phyloP scores from a whole-genome alignment of 2,888 invertebrate genomes.

The Phytoseiulus persimilis region DNA sequence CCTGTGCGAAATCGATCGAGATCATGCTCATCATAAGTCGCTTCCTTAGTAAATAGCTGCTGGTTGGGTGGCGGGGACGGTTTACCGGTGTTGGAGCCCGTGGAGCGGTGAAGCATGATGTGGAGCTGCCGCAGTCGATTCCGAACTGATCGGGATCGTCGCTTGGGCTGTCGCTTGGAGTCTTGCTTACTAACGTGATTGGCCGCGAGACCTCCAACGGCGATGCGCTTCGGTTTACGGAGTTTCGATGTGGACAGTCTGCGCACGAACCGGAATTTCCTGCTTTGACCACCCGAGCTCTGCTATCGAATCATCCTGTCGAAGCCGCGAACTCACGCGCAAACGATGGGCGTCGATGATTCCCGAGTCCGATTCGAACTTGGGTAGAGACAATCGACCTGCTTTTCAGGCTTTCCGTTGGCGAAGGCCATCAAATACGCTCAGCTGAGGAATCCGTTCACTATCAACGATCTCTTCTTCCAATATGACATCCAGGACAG shows the following conservation, averaged over 20 bases:
- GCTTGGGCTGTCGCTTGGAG: neutral
- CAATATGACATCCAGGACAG: slow-evolving; percentile 90
- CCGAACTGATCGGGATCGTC: neutral
- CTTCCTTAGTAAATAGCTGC: too few relatives aligned
- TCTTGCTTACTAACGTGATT: neutral
- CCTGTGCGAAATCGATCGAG: neutral
- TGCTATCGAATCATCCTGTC: too few relatives aligned
- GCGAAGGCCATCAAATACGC: slow-evolving; percentile 96
- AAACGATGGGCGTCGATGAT: too few relatives aligned
- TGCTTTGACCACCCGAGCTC: too few relatives aligned
- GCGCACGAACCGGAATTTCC: too few relatives aligned
- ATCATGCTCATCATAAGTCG: too few relatives aligned
- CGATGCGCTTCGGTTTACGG: too few relatives aligned
- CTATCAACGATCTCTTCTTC: slow-evolving; percentile 96
- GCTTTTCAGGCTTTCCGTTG: slow-evolving; percentile 67
- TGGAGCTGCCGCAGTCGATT: neutral
- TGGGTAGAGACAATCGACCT: neutral
- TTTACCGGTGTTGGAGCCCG: neutral
- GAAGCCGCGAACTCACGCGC: too few relatives aligned
- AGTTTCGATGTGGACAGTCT: too few relatives aligned
- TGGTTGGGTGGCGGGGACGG: neutral
- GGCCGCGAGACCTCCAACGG: neutral
- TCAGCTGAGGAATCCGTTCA: slow-evolving; percentile 82
- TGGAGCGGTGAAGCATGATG: neutral
- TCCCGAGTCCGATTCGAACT: too few relatives aligned